Conservation (phyloP, 2,113 vertebrate species). For the Ctenodactylus gundi region DNA sequence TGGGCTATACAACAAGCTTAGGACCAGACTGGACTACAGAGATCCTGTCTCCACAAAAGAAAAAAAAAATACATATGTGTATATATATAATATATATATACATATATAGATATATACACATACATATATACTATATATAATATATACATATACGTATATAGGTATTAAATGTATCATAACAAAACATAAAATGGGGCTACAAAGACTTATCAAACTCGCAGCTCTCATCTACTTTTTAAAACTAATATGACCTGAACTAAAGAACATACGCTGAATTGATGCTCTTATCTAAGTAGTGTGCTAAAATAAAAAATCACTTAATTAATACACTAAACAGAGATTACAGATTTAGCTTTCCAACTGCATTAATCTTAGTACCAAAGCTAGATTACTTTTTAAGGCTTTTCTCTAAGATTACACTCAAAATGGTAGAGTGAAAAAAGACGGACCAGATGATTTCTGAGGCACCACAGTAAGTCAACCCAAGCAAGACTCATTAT, state of each 20-base stretch:
- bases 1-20: no score
- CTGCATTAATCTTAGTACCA: neutral
- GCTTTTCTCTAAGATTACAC: neutral
- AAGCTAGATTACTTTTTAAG: no score
- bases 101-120: no score
- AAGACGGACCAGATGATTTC: neutral
- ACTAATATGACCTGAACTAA: neutral
- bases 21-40: no score
- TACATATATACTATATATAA: no score
- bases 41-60: no score
- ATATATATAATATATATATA: no score
- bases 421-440: neutral
- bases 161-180: neutral
- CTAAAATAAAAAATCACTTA: conserved; percentile 25
- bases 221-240: neutral
- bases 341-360: neutral
- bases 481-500: neutral
- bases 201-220: neutral
- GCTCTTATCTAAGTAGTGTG: neutral
- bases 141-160: no score
- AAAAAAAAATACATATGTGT: no score
- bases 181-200: neutral
- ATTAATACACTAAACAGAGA: neutral
- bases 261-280: neutral
- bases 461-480: conserved; percentile 9